phyloP scores from a whole-genome alignment of 2,113 vertebrate species.

The Scalopus aquaticus region DNA sequence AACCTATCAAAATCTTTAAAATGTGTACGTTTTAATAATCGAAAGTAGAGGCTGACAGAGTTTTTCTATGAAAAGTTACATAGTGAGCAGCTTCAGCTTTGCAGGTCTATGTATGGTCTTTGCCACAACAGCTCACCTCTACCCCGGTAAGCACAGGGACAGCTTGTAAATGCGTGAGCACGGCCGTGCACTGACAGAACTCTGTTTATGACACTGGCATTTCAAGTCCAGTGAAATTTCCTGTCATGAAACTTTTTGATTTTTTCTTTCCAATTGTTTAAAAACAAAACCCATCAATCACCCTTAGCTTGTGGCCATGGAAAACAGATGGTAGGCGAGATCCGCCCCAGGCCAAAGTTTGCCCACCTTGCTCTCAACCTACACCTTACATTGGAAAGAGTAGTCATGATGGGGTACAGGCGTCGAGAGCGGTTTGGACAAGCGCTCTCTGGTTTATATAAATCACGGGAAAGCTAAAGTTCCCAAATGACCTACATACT shows the following conservation, averaged over 20 bases:
- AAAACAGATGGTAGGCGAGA: background rate
- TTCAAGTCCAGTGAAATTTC: background rate
- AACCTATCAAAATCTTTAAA: constrained; percentile 28
- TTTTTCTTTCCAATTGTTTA: background rate
- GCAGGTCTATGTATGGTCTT: background rate
- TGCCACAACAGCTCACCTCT: background rate
- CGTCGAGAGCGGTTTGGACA: background rate
- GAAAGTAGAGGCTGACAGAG: background rate
- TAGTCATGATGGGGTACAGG: background rate
- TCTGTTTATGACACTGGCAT: background rate
- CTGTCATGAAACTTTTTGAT: background rate
- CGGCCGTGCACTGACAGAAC: background rate
- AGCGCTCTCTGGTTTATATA: background rate
- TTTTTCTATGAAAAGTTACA: background rate
- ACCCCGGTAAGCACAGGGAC: background rate
- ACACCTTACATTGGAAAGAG: background rate
- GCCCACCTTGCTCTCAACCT: background rate
- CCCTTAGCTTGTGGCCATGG: background rate
- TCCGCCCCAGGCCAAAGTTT: background rate
- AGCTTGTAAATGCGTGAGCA: background rate
- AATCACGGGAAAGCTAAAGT: background rate
- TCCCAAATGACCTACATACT: constrained; percentile 40
- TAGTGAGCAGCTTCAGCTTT: background rate
- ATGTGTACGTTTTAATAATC: background rate
- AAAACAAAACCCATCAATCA: constrained; percentile 11